These are phyloP conservation scores for Myotis planiceps DNA, from an alignment of 2,797 vertebrate genomes.

Conservation along the genomic window DNA sequence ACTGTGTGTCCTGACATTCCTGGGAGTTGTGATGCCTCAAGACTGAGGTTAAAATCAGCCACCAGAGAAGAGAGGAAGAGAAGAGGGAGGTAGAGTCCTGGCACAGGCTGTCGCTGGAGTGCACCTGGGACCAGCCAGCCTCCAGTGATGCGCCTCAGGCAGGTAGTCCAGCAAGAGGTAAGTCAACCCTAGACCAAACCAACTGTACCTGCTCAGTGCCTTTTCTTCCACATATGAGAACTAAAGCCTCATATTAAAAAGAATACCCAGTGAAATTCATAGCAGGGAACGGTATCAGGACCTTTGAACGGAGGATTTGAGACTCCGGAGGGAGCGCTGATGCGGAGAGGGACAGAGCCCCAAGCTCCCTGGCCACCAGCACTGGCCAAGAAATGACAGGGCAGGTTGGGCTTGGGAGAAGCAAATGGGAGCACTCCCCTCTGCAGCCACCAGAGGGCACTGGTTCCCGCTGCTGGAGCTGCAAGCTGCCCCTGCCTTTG, in stretches of 20 bases:
- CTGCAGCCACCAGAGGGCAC: conserved; percentile 73
- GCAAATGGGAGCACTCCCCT: not conserved
- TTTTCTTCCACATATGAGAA: not conserved
- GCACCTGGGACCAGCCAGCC: not conserved
- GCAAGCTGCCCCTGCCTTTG: not conserved
- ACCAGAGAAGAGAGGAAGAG: not conserved
- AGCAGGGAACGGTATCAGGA: not conserved
- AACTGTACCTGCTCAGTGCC: not conserved
- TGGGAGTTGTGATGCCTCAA: not conserved
- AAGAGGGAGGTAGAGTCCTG: not conserved
- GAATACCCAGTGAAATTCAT: not conserved
- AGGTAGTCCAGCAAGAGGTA: not conserved
- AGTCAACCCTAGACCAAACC: not conserved
- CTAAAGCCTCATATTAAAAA: not conserved
- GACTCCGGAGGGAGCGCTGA: not conserved
- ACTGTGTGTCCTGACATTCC: not conserved
- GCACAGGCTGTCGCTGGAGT: not conserved
- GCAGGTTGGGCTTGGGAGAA: not conserved
- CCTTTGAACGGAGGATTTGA: not conserved
- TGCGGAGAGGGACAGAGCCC: not conserved
- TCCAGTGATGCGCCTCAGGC: not conserved
- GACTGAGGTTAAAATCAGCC: not conserved
- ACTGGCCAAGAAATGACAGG: not conserved
- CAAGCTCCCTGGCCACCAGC: not conserved
- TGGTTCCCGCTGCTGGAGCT: not conserved